Base-by-base conservation (phyloP, 1,140 invertebrate species). In the Bombus sylvicola region DNA sequence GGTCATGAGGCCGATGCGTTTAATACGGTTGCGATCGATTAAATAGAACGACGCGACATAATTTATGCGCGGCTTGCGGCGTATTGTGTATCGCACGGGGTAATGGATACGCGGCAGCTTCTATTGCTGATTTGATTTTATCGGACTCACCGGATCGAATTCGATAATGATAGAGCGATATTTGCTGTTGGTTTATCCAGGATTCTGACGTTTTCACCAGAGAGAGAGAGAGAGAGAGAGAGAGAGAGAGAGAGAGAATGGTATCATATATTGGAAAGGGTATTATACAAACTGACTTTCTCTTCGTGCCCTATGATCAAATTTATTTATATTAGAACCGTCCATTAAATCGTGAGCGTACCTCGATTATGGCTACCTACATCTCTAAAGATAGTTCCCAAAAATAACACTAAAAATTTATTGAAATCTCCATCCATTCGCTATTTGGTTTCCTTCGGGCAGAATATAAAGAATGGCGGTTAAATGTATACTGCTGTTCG, bases 121-220 rank as follows among this genome's bases (percentile, higher is more conserved):
- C 68, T 71, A 43, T 73, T 28, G 83, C 68, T 64, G 37, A 85
- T 85, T 85, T 72, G 76, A 85, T 85, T 85, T 85, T 80, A 85
- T 85, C 76, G 31, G 47, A 62, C 72, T 79, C 76, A 64, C 8
- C 28, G 68, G 28, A 73, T 72, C 77, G 57, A 31, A 18, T 9
- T 15, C 41, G 83, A 80, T 85, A 72, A 80, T 85, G 64, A 64
- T 71, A 37, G 43, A 72, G 47, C 39, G 47, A 47, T 47, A 72
- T 41, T 72, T 68, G 28, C 25, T n/a, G 72, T 28, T n/a, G 43
- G 10, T 34, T 34, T 37, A 64, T 64, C 41, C 62, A 12, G 28
- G 43, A 77, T 57, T 68, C 74, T 10, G 18, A n/a, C 10, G 22
- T 43, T 77, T 78, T 12, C 10, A 10, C 28, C 3, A 69, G 2